Evolutionary conservation across 2,797 vertebrate genomes (phyloP).

Genomic region (Hapalemur alaotrensis): DNA sequence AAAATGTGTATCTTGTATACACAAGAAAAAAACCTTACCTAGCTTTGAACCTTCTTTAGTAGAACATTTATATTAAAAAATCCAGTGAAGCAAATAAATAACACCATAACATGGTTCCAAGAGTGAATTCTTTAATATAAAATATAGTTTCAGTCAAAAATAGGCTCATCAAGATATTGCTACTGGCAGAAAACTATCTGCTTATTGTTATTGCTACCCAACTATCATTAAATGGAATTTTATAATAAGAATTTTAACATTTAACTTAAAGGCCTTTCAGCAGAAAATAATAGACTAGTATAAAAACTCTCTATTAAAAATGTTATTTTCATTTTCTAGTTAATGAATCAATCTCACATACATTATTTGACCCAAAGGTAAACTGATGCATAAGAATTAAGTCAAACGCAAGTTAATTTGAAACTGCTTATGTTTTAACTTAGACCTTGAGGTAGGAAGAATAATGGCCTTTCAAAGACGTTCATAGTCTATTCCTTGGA

Average conservation of each 20-base stretch:
- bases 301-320: neutral
- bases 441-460: neutral
- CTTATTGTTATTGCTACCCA: neutral
- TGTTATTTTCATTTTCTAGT: constrained; percentile 32
- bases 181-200: neutral
- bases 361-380: constrained; percentile 11
- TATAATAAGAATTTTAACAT: constrained; percentile 59
- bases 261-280: constrained; percentile 43
- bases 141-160: constrained; percentile 31
- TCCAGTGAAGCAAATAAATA: constrained; percentile 47
- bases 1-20: neutral
- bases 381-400: neutral
- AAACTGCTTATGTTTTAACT: neutral
- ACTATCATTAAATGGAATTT: constrained; percentile 29
- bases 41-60: neutral
- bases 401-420: neutral
- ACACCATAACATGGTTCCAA: neutral
- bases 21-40: constrained; percentile 13
- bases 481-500: neutral
- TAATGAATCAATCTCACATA: constrained; percentile 45
- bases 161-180: constrained; percentile 48
- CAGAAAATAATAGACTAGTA: neutral
- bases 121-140: constrained; percentile 24
- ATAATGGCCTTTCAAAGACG: neutral
- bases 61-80: constrained; percentile 41